These are phyloP conservation scores for Syngnathus typhle DNA, from an alignment of 2,113 vertebrate genomes.

Conservation along the genomic window DNA sequence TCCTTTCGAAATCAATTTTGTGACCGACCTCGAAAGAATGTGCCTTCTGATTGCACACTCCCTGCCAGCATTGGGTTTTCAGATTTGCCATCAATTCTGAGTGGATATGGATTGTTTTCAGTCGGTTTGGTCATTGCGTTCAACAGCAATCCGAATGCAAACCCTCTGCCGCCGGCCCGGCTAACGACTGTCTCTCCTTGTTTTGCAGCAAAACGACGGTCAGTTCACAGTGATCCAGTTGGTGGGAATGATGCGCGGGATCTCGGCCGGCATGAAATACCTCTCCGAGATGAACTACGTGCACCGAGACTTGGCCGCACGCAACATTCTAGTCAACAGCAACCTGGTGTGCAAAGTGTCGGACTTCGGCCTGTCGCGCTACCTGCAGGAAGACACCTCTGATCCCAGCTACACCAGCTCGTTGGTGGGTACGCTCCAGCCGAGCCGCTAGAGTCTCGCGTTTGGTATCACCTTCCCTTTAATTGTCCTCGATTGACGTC, in stretches of 20 bases:
- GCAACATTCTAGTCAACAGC: constrained; percentile 97
- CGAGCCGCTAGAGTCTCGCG: too few relatives aligned
- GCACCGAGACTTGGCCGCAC: constrained; percentile 91
- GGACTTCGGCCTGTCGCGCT: constrained; percentile 93
- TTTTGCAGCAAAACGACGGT: constrained; percentile 89
- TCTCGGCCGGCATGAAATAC: constrained; percentile 96
- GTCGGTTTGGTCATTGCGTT: too few relatives aligned
- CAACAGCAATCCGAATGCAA: too few relatives aligned
- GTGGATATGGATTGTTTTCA: too few relatives aligned
- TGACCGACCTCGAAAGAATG: too few relatives aligned
- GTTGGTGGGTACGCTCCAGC: constrained; percentile 72
- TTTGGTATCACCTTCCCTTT: too few relatives aligned
- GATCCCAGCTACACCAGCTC: constrained; percentile 99
- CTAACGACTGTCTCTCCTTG: neutral
- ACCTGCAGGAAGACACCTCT: constrained; percentile 92
- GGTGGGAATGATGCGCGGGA: constrained; percentile 96
- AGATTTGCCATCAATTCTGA: too few relatives aligned
- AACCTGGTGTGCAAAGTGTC: constrained; percentile 98
- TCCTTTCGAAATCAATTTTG: too few relatives aligned
- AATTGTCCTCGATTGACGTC: neutral
- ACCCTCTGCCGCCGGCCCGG: too few relatives aligned
- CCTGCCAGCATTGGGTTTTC: too few relatives aligned
- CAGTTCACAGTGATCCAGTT: constrained; percentile 98
- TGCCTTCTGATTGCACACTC: too few relatives aligned
- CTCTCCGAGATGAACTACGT: constrained; percentile 97